Conservation (phyloP, 2,888 invertebrate species). For the Brachypalpus laphriformis region DNA sequence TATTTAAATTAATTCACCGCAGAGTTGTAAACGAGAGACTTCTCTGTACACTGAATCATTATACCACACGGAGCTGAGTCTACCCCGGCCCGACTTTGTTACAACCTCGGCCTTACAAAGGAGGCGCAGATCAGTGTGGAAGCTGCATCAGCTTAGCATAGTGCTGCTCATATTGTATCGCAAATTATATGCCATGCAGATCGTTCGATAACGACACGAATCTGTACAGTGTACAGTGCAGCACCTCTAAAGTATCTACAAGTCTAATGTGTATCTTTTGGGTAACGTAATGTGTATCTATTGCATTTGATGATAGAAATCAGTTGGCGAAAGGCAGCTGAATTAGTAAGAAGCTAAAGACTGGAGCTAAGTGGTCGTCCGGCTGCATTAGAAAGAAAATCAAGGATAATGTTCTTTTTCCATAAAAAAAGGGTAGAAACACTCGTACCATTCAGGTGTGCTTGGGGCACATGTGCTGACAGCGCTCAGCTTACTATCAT, state of each 20-base stretch:
- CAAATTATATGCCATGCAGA: constrained; percentile 67
- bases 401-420: not conserved
- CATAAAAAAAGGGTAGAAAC: not conserved
- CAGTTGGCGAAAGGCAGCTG: constrained; percentile 44
- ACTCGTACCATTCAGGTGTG: constrained; percentile 47
- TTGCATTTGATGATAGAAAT: constrained; percentile 49
- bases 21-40: constrained; percentile 65
- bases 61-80: constrained; percentile 11
- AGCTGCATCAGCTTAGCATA: constrained; percentile 7
- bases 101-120: constrained; percentile 50
- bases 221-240: constrained; percentile 26
- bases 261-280: constrained; percentile 66
- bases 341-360: constrained; percentile 46
- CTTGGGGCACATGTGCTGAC: constrained; percentile 54
- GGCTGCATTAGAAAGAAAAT: not conserved
- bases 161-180: constrained; percentile 46
- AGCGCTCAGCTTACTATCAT: constrained; percentile 46
- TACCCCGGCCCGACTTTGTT: constrained; percentile 18
- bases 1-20: constrained; percentile 74
- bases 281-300: constrained; percentile 48
- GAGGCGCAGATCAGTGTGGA: constrained; percentile 28
- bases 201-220: constrained; percentile 50
- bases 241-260: constrained; percentile 46
- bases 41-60: constrained; percentile 51
- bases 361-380: constrained; percentile 43